Evolutionary conservation across 2,797 vertebrate genomes (phyloP).

Genomic region (Poeciliopsis turneri): DNA sequence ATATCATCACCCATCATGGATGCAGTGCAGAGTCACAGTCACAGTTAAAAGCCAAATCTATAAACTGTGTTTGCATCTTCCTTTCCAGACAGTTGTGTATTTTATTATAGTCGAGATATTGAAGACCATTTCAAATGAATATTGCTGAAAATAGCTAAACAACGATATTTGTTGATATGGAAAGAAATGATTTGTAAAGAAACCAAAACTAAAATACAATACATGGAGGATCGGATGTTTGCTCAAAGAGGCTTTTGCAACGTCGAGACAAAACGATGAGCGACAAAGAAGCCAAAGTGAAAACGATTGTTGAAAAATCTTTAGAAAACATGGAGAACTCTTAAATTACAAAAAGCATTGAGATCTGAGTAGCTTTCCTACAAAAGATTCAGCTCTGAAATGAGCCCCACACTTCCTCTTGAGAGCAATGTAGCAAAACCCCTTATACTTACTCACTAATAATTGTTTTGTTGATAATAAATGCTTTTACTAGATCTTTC

Average conservation of each 20-base stretch:
- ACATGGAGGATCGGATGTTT: neutral
- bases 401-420: neutral
- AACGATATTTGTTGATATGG: neutral
- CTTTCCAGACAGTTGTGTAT: neutral
- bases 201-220: neutral
- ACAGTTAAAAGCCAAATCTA: neutral
- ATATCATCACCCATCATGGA: neutral
- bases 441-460: neutral
- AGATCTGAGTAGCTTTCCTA: neutral
- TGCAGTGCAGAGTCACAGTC: neutral
- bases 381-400: neutral
- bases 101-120: neutral
- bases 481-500: neutral
- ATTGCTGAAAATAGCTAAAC: neutral
- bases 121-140: neutral
- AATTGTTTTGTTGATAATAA: neutral
- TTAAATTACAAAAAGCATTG: neutral
- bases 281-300: neutral
- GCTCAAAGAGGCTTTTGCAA: neutral
- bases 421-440: neutral
- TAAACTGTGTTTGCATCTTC: neutral
- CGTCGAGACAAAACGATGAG: neutral
- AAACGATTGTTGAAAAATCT: neutral
- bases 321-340: neutral
- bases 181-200: neutral